Evolutionary conservation across 2,888 invertebrate species (phyloP).

Genomic region (Tenthredo notha): DNA sequence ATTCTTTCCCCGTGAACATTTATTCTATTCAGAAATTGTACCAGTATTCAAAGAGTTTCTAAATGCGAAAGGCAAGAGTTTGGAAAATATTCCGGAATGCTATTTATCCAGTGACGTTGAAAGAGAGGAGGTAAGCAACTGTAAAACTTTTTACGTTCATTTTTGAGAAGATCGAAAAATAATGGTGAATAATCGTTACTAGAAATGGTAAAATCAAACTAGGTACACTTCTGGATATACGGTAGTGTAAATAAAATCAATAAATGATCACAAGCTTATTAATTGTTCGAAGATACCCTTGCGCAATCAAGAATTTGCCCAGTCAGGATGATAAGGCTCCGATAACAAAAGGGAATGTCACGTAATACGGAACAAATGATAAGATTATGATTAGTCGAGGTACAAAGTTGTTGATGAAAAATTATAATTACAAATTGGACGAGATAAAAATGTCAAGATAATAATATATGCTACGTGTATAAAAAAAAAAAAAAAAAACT

Average conservation of each 20-base stretch:
- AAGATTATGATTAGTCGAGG: no score
- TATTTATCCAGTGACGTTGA: conserved; percentile 42
- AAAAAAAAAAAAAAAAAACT: no score
- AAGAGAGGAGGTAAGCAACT: conserved; percentile 58
- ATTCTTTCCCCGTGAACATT: conserved; percentile 61
- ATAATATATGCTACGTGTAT: no score
- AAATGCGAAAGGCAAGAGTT: not conserved
- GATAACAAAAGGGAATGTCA: not conserved
- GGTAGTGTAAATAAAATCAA: not conserved
- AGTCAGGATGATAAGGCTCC: not conserved
- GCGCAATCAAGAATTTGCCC: not conserved
- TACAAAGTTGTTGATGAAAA: no score
- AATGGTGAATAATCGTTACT: no score
- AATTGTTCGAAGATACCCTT: not conserved
- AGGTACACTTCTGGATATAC: no score
- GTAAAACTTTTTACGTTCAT: not conserved
- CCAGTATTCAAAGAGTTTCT: conserved; percentile 57
- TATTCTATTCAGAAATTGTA: conserved; percentile 58
- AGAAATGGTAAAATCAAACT: no score
- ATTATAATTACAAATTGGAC: no score
- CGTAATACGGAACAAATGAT: not conserved
- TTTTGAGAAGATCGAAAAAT: not conserved
- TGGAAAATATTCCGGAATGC: conserved; percentile 55
- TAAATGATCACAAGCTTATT: not conserved
- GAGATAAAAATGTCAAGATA: no score